Percentiles rank a stretch among this genome's conserved stretches.
These are phyloP conservation scores for Otolemur crassicaudatus DNA, from an alignment of 2,797 vertebrate species.

Conservation along the genomic window DNA sequence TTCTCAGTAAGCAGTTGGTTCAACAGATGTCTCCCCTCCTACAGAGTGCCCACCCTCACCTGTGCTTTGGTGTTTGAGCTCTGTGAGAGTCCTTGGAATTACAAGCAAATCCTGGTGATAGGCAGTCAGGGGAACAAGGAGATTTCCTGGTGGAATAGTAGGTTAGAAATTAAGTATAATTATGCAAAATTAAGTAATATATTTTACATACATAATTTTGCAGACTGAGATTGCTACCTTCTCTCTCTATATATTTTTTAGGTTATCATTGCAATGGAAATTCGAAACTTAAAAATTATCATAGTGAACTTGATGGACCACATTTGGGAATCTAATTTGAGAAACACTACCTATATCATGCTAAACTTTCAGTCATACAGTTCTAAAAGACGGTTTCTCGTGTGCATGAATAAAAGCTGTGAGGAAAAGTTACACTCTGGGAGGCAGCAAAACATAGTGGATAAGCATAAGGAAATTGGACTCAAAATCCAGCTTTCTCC, in stretches of 20 bases:
- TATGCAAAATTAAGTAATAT: background rate
- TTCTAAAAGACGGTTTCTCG: conserved; percentile 44
- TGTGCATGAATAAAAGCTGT: background rate
- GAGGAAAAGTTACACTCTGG: background rate
- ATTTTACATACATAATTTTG: background rate
- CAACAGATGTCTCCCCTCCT: background rate
- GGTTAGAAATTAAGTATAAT: conserved; percentile 32
- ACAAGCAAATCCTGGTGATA: background rate
- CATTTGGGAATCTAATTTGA: background rate
- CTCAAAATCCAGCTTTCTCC: background rate
- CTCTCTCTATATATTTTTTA: background rate
- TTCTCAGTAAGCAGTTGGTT: background rate
- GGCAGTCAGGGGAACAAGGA: background rate
- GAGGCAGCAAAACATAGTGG: conserved; percentile 11
- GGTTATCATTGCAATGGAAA: background rate
- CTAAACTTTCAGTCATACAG: background rate
- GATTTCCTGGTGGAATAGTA: background rate
- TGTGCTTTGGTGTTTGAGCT: background rate
- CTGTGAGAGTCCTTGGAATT: background rate
- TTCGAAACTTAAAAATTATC: conserved; percentile 3
- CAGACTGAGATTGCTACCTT: background rate
- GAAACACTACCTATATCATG: background rate
- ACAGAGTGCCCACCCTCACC: background rate
- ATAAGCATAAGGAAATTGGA: background rate
- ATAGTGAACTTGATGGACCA: background rate